Evolutionary conservation across 2,113 vertebrate species (phyloP), one percentile per base, ranked within the genome.

Genomic region (Glaucidium brasilianum): DNA sequence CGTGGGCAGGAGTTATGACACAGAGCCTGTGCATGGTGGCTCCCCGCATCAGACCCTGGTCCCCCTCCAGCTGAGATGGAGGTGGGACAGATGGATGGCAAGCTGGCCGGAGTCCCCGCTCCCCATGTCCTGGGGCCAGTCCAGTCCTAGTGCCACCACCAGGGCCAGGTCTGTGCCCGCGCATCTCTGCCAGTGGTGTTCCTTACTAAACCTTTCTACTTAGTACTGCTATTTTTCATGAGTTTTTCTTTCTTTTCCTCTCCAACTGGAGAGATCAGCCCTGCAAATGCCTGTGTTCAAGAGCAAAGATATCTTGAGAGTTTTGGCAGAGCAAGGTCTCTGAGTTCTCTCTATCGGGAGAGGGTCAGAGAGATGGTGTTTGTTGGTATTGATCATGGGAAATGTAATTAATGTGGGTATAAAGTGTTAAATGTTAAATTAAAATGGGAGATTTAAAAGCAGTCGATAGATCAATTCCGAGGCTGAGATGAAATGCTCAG

Each of bases 381-480:
- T 66, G 66, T 78, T 94, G 87, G 60, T 92, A 84, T 69, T 6
- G 83, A 88, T 87, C 41, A 50, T 10, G 62, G 73, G 62, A 86
- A 81, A 68, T 75, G 85, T 85, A 95, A 95, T 96, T 95, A 97
- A 89, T 84, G 77, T 0, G 1, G 20, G n/a, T 76, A 68, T 89
- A 43, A 97, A 95, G 89, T 94, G 94, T 89, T 95, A 95, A 95
- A 89, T 53, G 85, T 81, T 92, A 72, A 94, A 78, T 96, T 95
- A 82, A 97, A 94, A 92, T 37, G 83, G 37, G 86, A 85, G 94
- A 91, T 94, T 94, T 95, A 92, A 87, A 92, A 85, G 56, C 92
- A 92, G 84, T 92, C 60, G 1, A 78, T 96, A 88, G 95, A 92
- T 97, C 94, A 91, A 91, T 95, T 97, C 52, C 3, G 8, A 85